Conservation (phyloP, 35 echinoderm and acorn worm genomes). For the Apostichopus californicus region DNA sequence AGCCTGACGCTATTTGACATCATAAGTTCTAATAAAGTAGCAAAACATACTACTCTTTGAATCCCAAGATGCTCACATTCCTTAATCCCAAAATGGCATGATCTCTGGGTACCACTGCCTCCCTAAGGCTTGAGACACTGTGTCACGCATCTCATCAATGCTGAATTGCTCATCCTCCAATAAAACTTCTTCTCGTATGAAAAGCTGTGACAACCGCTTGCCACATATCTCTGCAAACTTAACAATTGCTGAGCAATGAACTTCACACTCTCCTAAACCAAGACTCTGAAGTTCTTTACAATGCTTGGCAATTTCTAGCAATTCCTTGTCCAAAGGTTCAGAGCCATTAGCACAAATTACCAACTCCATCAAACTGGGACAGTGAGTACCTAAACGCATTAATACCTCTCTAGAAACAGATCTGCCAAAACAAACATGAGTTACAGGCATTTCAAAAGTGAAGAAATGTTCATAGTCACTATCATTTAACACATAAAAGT, state of each 20-base stretch:
- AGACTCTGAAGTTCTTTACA: constrained; percentile 72
- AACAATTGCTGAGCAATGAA: constrained; percentile 67
- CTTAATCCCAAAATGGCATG: constrained; percentile 73
- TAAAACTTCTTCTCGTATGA: constrained; percentile 74
- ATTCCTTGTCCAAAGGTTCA: constrained; percentile 63
- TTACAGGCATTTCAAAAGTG: constrained; percentile 61
- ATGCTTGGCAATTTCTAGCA: constrained; percentile 66
- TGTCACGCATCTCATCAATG: constrained; percentile 48
- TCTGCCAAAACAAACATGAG: constrained; percentile 80
- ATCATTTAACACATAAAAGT: constrained; percentile 73
- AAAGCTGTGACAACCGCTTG: constrained; percentile 60
- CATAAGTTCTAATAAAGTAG: neutral
- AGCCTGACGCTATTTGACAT: no score
- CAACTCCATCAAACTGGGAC: constrained; percentile 72
- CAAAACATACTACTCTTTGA: neutral
- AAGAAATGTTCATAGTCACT: constrained; percentile 74
- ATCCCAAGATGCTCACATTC: neutral
- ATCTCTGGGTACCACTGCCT: constrained; percentile 69
- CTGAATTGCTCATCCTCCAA: constrained; percentile 69
- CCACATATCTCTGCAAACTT: constrained; percentile 71
- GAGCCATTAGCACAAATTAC: constrained; percentile 79
- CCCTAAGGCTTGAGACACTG: constrained; percentile 65
- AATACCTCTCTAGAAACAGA: constrained; percentile 77
- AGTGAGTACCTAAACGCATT: constrained; percentile 57
- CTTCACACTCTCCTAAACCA: constrained; percentile 81